phyloP scores from a whole-genome alignment of 2,113 vertebrate species.

The Tenebrosternarchus preto region DNA sequence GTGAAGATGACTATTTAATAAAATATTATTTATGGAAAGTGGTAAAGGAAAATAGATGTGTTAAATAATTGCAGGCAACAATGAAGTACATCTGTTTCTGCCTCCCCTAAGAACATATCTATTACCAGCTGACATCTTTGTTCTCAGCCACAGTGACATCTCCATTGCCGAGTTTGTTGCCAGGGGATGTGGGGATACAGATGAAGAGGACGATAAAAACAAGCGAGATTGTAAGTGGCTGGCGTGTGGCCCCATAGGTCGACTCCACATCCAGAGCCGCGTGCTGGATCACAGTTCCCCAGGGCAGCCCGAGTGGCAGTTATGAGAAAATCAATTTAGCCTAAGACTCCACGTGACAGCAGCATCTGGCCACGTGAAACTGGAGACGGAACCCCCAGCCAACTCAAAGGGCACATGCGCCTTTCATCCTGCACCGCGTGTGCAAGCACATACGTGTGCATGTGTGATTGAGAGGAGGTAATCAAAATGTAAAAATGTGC shows the following conservation, averaged over 20 bases:
- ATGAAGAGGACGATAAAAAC: slow-evolving; percentile 35
- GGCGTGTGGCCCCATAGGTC: slow-evolving; percentile 2
- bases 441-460: too few species aligned
- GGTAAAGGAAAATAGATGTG: neutral
- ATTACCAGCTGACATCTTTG: slow-evolving; percentile 1
- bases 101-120: neutral
- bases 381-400: slow-evolving; percentile 41
- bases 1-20: neutral
- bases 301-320: slow-evolving; percentile 40
- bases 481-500: too few species aligned
- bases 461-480: too few species aligned
- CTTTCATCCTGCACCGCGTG: neutral
- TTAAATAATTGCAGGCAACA: neutral
- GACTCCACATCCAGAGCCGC: neutral
- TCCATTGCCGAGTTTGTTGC: neutral
- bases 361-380: slow-evolving; percentile 60
- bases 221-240: slow-evolving; percentile 22
- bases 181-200: slow-evolving; percentile 38
- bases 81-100: neutral
- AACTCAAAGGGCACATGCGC: too few species aligned
- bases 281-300: slow-evolving; percentile 30
- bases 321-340: slow-evolving; percentile 59
- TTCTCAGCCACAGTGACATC: neutral
- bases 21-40: neutral
- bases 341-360: slow-evolving; percentile 36